phyloP scores from a whole-genome alignment of 2,113 vertebrate species.

The Leuciscus idus region DNA sequence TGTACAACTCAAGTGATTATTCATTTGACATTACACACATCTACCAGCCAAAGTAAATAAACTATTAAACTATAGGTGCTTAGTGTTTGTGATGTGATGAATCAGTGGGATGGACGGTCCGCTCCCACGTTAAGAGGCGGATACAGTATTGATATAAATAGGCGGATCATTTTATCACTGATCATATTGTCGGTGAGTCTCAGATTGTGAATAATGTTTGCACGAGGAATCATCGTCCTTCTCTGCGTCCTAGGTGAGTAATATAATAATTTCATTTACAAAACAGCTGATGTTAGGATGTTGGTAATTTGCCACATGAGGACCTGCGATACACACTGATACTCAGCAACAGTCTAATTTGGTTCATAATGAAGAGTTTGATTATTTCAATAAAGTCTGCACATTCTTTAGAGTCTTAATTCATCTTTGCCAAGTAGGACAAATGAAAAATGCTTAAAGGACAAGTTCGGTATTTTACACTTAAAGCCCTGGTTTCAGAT shows the following conservation, averaged over 20 bases:
- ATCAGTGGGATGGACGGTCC: background rate
- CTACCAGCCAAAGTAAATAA: background rate
- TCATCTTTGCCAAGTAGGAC: too few species aligned
- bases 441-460: too few species aligned
- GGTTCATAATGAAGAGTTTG: too few species aligned
- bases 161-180: too few species aligned
- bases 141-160: background rate
- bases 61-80: background rate
- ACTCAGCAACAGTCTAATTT: too few species aligned
- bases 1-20: background rate
- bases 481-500: too few species aligned
- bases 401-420: too few species aligned
- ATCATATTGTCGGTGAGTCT: background rate
- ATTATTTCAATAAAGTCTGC: too few species aligned
- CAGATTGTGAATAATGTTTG: too few species aligned
- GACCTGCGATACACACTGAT: too few species aligned
- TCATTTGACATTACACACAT: background rate
- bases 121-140: too few species aligned
- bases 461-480: too few species aligned
- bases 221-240: background rate
- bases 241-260: slow-evolving; percentile 23
- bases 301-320: background rate
- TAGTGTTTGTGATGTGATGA: background rate
- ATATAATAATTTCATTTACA: background rate
- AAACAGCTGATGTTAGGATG: background rate